phyloP scores from a whole-genome alignment of 2,888 invertebrate genomes.

The Campopleginae sp. region DNA sequence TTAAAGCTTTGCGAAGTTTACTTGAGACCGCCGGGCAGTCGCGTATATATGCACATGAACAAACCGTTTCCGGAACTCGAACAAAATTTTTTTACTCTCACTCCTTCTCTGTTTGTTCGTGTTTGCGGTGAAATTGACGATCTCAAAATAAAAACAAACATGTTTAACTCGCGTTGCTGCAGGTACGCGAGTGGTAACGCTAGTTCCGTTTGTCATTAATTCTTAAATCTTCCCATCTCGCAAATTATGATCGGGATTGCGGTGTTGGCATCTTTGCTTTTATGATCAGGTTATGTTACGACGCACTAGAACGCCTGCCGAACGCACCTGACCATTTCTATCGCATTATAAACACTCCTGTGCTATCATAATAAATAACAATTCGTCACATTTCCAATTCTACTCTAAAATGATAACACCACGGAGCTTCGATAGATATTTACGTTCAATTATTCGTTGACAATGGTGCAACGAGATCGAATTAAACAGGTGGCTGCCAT shows the following conservation, averaged over 20 bases:
- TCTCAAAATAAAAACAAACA: neutral
- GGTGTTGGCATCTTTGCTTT: constrained; percentile 2
- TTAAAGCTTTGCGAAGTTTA: constrained; percentile 7
- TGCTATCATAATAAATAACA: neutral
- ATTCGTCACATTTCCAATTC: neutral
- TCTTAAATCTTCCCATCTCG: neutral
- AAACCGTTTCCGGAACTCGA: constrained; percentile 6
- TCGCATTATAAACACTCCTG: neutral
- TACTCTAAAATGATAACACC: neutral
- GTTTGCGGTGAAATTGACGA: constrained; percentile 5
- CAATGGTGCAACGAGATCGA: constrained; percentile 2
- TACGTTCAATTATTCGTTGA: neutral
- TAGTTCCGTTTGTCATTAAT: neutral
- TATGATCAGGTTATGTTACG: constrained; percentile 7
- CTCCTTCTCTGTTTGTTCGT: neutral
- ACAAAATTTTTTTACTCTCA: neutral
- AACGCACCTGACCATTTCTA: neutral
- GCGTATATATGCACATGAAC: neutral
- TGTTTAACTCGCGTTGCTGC: neutral
- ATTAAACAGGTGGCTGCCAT: constrained; percentile 19
- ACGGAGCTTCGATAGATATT: neutral
- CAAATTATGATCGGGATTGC: neutral
- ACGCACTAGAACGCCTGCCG: neutral
- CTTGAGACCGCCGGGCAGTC: neutral
- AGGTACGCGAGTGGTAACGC: neutral